Conservation (phyloP, 2,888 invertebrate species). For the Chloroclysta siterata region DNA sequence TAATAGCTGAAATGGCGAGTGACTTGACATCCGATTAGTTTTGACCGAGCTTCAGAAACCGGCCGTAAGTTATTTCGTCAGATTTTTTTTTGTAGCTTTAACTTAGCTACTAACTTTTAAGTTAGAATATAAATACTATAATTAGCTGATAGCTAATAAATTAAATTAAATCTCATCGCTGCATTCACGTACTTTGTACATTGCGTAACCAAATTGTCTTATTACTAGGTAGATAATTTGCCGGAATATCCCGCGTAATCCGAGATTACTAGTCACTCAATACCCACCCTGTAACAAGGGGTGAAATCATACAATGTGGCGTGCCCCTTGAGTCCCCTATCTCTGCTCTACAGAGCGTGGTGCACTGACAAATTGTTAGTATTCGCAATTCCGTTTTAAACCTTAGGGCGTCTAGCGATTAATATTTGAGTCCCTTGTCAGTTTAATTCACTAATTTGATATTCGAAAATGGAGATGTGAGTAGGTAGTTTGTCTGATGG, state of each 20-base stretch:
- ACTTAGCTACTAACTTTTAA: too few species aligned
- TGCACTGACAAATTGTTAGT: background rate
- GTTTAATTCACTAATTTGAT: background rate
- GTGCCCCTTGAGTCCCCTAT: background rate
- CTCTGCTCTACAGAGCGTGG: background rate
- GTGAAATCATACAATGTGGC: conserved; percentile 4
- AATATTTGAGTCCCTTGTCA: background rate
- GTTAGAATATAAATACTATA: too few species aligned
- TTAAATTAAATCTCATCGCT: too few species aligned
- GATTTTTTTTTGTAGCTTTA: too few species aligned
- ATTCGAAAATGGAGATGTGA: background rate
- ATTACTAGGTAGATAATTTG: background rate
- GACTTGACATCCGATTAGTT: too few species aligned
- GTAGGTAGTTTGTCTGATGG: too few species aligned
- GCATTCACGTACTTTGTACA: background rate
- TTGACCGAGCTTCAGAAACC: too few species aligned
- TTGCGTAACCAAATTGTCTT: background rate
- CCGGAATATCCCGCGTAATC: conserved; percentile 3
- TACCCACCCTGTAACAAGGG: conserved; percentile 5
- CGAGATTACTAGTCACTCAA: background rate
- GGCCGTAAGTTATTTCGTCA: too few species aligned
- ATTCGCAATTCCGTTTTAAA: background rate
- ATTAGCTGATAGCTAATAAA: too few species aligned
- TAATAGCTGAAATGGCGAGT: too few species aligned
- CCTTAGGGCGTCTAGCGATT: conserved; percentile 1